A percentile compares a stretch with the other conserved stretches of the same genome.
Conservation (phyloP, 2,888 invertebrate species). For the Macrosoma leucophasiata region DNA sequence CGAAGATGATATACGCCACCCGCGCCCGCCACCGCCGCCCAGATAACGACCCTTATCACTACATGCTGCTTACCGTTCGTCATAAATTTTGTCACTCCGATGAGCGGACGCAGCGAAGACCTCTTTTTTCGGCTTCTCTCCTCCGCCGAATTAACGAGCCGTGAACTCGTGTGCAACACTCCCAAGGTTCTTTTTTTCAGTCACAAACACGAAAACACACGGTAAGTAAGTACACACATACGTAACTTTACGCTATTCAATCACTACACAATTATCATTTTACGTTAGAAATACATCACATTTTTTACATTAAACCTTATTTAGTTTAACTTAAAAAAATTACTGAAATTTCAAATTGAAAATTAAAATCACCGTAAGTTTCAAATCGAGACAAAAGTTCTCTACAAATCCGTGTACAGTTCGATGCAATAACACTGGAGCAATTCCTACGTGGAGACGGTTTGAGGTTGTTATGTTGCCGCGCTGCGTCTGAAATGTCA, state of each 20-base stretch:
- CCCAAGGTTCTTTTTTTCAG: conserved; percentile 52
- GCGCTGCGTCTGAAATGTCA: conserved; percentile 54
- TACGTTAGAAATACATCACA: conserved; percentile 7
- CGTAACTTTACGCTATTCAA: conserved; percentile 28
- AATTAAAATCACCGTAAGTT: conserved; percentile 2
- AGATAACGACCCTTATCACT: conserved; percentile 68
- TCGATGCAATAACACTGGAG: conserved; percentile 42
- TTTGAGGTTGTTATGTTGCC: conserved; percentile 63
- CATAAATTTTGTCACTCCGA: conserved; percentile 71
- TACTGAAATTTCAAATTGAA: conserved; percentile 2
- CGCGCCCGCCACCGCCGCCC: conserved; percentile 33
- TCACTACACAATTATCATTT: conserved; percentile 40
- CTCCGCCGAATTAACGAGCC: conserved; percentile 62
- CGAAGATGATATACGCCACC: conserved; percentile 33
- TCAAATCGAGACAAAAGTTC: conserved; percentile 8
- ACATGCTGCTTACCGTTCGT: conserved; percentile 68
- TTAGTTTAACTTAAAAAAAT: conserved; percentile 2
- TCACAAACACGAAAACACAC: conserved; percentile 61
- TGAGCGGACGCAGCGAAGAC: conserved; percentile 58
- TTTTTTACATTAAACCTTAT: conserved; percentile 2
- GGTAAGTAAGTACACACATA: conserved; percentile 36
- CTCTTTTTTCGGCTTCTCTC: conserved; percentile 53
- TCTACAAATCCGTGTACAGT: conserved; percentile 7
- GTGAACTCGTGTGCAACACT: conserved; percentile 59
- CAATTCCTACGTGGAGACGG: conserved; percentile 58